Conservation (phyloP, 1,140 invertebrate species). For the Sycophila sp. region DNA sequence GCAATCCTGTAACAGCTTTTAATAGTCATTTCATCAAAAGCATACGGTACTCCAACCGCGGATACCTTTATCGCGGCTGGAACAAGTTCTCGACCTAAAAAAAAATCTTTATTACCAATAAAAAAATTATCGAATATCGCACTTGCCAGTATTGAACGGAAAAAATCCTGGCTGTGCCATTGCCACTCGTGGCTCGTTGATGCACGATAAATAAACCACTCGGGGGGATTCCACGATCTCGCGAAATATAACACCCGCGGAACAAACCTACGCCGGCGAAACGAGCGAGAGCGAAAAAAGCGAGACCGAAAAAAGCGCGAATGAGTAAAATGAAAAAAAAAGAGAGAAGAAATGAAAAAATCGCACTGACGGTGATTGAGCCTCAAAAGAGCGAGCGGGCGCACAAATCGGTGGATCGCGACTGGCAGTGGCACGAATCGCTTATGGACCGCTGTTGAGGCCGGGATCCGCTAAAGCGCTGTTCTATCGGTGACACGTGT, state of each 20-base stretch:
- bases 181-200: too few species aligned
- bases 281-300: neutral
- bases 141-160: neutral
- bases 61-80: too few species aligned
- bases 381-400: too few species aligned
- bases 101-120: neutral
- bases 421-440: too few species aligned
- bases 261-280: neutral
- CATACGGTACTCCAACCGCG: too few species aligned
- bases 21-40: too few species aligned
- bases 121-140: too few species aligned
- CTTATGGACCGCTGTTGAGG: neutral
- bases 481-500: constrained; percentile 2
- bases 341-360: too few species aligned
- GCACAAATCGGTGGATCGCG: constrained; percentile 30
- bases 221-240: too few species aligned
- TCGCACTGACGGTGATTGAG: too few species aligned
- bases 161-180: neutral
- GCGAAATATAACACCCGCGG: neutral
- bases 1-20: too few species aligned
- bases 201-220: neutral
- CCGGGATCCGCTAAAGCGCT: neutral
- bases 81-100: neutral
- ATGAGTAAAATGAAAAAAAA: neutral
- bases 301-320: neutral